Evolutionary conservation across 2,888 invertebrate species (phyloP).

Genomic region (Cremastobaeus sp.): DNA sequence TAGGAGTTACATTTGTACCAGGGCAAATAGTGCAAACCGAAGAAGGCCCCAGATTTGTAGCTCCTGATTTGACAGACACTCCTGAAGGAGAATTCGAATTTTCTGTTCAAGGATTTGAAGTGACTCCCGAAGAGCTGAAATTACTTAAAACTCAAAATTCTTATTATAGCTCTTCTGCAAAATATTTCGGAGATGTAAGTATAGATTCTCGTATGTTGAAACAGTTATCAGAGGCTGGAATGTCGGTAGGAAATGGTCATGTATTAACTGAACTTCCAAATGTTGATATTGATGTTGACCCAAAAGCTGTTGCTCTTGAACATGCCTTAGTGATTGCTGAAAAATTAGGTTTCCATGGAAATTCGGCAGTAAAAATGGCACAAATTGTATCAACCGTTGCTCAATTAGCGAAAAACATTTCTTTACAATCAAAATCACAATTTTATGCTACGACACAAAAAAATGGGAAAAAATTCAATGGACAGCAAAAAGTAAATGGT

Average conservation of each 20-base stretch:
- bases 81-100: constrained; percentile 84
- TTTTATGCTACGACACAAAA: constrained; percentile 30
- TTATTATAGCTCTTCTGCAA: constrained; percentile 68
- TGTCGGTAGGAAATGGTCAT: constrained; percentile 83
- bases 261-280: constrained; percentile 82
- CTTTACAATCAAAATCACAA: constrained; percentile 61
- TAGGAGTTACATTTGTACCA: constrained; percentile 79
- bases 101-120: constrained; percentile 84
- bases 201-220: constrained; percentile 83
- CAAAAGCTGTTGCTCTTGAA: constrained; percentile 74
- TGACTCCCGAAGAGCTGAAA: constrained; percentile 79
- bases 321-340: constrained; percentile 74
- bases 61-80: constrained; percentile 84
- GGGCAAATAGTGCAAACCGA: constrained; percentile 80
- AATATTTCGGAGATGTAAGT: constrained; percentile 79
- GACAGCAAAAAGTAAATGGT: no score
- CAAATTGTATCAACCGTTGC: constrained; percentile 77
- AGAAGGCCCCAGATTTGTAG: constrained; percentile 82
- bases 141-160: constrained; percentile 77
- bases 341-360: constrained; percentile 75
- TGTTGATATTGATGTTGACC: constrained; percentile 80
- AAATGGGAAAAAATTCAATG: constrained; percentile 37
- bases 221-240: constrained; percentile 84
- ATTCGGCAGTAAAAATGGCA: constrained; percentile 77
- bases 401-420: constrained; percentile 73